phyloP scores from a whole-genome alignment of 1,140 invertebrate species.

The Drosophila biarmipes region DNA sequence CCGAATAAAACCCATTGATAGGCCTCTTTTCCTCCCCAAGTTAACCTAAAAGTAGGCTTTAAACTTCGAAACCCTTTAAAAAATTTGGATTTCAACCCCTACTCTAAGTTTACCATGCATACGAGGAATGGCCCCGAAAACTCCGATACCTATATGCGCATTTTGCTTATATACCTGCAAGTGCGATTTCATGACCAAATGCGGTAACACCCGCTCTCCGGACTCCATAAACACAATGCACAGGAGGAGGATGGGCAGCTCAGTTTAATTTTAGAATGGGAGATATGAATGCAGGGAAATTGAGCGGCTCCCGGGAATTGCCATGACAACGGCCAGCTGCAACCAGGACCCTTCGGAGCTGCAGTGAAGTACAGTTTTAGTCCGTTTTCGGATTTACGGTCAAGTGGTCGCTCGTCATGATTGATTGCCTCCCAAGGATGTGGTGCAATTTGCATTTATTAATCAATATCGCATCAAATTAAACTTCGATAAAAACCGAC shows the following conservation, averaged over 20 bases:
- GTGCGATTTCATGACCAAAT: no score
- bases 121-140: no score
- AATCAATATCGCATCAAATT: slow-evolving; percentile 34
- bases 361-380: slow-evolving; percentile 12
- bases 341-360: not conserved
- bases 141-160: no score
- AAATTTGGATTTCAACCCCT: no score
- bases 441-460: slow-evolving; percentile 14
- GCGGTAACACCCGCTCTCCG: not conserved
- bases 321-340: slow-evolving; percentile 30
- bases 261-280: slow-evolving; percentile 37
- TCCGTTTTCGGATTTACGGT: not conserved
- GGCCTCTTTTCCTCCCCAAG: no score
- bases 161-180: not conserved
- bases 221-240: not conserved
- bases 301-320: slow-evolving; percentile 12
- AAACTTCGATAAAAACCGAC: slow-evolving; percentile 27
- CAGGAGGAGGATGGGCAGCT: slow-evolving; percentile 9
- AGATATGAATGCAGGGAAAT: slow-evolving; percentile 16
- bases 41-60: no score
- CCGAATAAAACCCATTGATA: no score
- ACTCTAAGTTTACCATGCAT: no score
- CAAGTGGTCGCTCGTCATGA: slow-evolving; percentile 4
- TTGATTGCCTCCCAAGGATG: slow-evolving; percentile 2
- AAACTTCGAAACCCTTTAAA: no score